phyloP scores from a whole-genome alignment of 2,113 vertebrate species.

The Fregata magnificens region DNA sequence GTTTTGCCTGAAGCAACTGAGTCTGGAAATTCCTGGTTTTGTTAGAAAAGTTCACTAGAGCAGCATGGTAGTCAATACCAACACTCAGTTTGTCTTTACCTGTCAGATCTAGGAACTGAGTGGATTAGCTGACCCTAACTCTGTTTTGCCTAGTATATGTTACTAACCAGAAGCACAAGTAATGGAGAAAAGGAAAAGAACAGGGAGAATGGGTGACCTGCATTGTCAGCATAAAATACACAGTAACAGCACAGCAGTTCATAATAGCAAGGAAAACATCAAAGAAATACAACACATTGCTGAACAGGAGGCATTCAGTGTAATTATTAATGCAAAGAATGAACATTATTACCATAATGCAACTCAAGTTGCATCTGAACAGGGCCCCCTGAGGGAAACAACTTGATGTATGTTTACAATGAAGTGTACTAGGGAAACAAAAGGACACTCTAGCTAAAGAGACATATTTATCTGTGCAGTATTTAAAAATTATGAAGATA shows the following conservation, averaged over 20 bases:
- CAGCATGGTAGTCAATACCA: not conserved
- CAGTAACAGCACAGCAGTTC: not conserved
- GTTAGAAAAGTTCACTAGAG: not conserved
- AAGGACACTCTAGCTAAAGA: not conserved
- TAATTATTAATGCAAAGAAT: conserved; percentile 20
- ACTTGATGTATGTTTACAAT: not conserved
- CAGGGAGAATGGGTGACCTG: not conserved
- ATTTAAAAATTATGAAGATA: not conserved
- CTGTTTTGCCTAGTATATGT: not conserved
- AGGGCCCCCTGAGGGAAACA: not conserved
- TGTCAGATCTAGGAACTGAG: not conserved
- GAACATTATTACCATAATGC: not conserved
- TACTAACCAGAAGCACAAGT: not conserved
- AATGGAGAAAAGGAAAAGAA: not conserved
- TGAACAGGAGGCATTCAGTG: not conserved
- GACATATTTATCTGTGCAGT: not conserved
- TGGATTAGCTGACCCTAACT: not conserved
- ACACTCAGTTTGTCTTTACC: not conserved
- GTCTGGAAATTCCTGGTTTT: not conserved
- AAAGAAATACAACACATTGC: not conserved
- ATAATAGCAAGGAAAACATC: not conserved
- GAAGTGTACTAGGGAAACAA: not conserved
- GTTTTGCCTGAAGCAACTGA: not conserved
- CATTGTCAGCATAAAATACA: not conserved
- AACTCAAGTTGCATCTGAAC: not conserved